Percentiles rank a stretch among this genome's conserved stretches.
Conservation (phyloP, 2,888 invertebrate genomes). For the Trichopria drosophilae region DNA sequence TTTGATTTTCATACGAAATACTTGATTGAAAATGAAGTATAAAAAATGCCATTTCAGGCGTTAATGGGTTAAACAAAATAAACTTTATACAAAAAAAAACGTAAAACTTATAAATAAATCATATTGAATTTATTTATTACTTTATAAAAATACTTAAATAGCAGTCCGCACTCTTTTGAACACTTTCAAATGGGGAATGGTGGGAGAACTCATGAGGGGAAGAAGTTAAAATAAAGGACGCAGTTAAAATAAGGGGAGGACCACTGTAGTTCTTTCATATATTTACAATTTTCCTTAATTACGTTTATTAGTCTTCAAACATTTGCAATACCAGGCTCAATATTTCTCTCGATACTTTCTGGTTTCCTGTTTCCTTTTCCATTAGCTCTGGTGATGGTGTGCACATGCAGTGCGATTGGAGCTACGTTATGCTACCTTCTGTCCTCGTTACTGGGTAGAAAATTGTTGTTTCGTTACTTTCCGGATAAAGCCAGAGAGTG, state of each 20-base stretch:
- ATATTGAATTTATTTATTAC: not conserved
- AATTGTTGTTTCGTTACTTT: conserved; percentile 82
- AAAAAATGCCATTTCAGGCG: too few relatives aligned
- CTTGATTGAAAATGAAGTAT: too few relatives aligned
- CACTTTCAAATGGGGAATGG: too few relatives aligned
- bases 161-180: too few relatives aligned
- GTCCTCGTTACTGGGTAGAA: conserved; percentile 86
- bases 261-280: too few relatives aligned
- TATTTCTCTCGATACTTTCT: conserved; percentile 94
- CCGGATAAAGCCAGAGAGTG: conserved; percentile 85
- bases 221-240: too few relatives aligned
- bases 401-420: conserved; percentile 93
- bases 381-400: conserved; percentile 83
- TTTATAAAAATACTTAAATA: too few relatives aligned
- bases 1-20: too few relatives aligned
- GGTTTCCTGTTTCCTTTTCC: conserved; percentile 96
- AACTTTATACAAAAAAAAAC: not conserved
- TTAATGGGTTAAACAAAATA: too few relatives aligned
- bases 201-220: too few relatives aligned
- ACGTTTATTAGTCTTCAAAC: conserved; percentile 81
- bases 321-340: conserved; percentile 98
- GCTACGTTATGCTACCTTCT: conserved; percentile 94
- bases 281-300: conserved; percentile 27
- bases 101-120: not conserved
- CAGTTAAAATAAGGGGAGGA: too few relatives aligned